Evolutionary conservation across 2,797 vertebrate species (phyloP), one percentile per base, ranked within the genome.

Genomic region (Xyrichtys novacula): DNA sequence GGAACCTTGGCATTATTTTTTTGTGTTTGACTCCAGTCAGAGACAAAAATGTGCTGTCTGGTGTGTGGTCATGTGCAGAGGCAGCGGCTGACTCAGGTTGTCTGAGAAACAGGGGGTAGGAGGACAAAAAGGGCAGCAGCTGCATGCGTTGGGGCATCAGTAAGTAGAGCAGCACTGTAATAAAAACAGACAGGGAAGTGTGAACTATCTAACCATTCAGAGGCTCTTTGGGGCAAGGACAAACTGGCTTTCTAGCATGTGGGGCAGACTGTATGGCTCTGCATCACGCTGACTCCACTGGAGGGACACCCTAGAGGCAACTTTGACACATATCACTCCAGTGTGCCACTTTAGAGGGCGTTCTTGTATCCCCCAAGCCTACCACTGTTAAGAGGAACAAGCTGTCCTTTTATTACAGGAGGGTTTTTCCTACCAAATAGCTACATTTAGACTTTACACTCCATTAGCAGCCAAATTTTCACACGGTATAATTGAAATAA

Each of bases 141-240:
- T 46, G 44, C 44, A 46, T 46, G 44, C 44, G 23, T 22, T 25
- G 14, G 44, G 44, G 44, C 44, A 46, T 46, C 44, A 46, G 44
- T 25, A 25, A 46, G 23, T 25, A 25, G 44, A 25, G 8, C 44
- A 25, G 22, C 12, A 25, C 44, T 23, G 44, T 46, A 46, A 46
- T 46, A 46, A 46, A 46, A 46, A 46, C 44, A 46, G 44, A 46
- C 44, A 46, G 44, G 22, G 23, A 25, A 46, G 44, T 46, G 44
- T 46, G 44, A 46, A 46, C 44, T 46, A 46, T 46, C 44, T 46
- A 46, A 46, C 22, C 44, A 25, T 46, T 46, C 44, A 46, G 22
- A 46, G 44, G 44, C 44, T 25, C 44, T 46, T 25, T 46, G 44
- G 44, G 44, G 44, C 44, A 46, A 46, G 44, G 44, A 23, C 44